Percentiles rank a stretch among this genome's conserved stretches.
Evolutionary conservation across 2,888 invertebrate species (phyloP).

Genomic region (Phania funesta): DNA sequence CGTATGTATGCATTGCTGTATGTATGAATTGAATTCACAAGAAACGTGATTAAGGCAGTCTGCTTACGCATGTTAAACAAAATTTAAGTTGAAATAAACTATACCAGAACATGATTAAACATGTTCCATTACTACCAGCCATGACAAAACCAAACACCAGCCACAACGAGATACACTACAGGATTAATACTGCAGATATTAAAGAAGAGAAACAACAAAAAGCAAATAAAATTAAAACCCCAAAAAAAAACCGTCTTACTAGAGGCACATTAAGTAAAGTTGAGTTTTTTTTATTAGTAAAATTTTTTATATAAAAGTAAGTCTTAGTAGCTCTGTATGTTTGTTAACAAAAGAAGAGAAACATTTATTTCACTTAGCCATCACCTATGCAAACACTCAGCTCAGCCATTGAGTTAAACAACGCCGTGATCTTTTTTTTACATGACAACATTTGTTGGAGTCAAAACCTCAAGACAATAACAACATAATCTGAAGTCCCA

Average conservation of each 20-base stretch:
- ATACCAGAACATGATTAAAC: conserved; percentile 41
- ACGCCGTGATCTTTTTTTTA: conserved; percentile 31
- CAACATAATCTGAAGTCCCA: conserved; percentile 19
- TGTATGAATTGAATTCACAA: conserved; percentile 36
- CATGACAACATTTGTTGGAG: conserved; percentile 13
- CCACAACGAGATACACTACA: background rate
- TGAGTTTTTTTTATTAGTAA: background rate
- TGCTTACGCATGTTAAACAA: conserved; percentile 46
- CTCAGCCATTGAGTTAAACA: no score
- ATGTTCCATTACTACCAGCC: conserved; percentile 41
- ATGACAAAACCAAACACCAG: conserved; percentile 21
- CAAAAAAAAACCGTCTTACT: conserved; percentile 13
- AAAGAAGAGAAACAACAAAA: no score
- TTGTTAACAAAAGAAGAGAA: no score
- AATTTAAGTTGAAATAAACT: conserved; percentile 44
- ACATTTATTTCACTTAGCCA: no score
- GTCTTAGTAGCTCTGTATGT: no score
- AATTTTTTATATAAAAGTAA: background rate
- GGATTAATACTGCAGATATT: conserved; percentile 37
- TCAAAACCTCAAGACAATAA: background rate
- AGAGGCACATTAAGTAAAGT: background rate
- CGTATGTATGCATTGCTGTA: no score
- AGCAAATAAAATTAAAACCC: no score
- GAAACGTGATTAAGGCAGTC: conserved; percentile 19
- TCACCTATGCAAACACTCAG: no score